Evolutionary conservation across 2,113 vertebrate species (phyloP).

Genomic region (Cardinalis cardinalis): DNA sequence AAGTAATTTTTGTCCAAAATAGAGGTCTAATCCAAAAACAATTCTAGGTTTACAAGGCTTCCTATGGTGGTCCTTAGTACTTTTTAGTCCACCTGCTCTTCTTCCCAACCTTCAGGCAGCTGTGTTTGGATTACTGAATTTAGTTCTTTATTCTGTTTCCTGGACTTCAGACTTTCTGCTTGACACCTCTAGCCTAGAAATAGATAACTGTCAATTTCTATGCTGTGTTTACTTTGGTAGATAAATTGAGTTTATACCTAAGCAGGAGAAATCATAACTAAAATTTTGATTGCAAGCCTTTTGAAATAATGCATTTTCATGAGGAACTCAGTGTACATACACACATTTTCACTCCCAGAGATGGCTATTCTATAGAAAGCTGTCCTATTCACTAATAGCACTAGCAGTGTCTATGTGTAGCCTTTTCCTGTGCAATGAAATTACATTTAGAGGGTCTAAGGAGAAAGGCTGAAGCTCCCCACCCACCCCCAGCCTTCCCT

Average conservation of each 20-base stretch:
- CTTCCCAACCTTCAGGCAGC: neutral
- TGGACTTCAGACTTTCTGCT: neutral
- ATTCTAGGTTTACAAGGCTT: neutral
- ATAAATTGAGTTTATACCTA: neutral
- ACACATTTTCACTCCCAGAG: neutral
- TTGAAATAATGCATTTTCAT: neutral
- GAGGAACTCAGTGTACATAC: neutral
- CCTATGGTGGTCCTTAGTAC: neutral
- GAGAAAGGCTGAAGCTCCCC: neutral
- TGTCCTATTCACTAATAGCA: neutral
- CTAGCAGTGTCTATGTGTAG: neutral
- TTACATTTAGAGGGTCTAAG: neutral
- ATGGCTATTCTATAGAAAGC: neutral
- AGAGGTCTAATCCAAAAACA: neutral
- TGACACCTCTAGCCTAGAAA: neutral
- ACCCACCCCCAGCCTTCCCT: neutral
- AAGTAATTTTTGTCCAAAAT: neutral
- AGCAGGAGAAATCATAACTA: neutral
- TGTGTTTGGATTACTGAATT: neutral
- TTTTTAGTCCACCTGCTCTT: neutral
- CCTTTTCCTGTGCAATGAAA: neutral
- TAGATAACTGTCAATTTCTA: neutral
- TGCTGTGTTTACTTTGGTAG: neutral
- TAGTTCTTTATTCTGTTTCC: neutral
- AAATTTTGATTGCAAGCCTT: neutral